Base-by-base conservation (phyloP, 1,140 invertebrate species). In the Sinella curviseta region DNA sequence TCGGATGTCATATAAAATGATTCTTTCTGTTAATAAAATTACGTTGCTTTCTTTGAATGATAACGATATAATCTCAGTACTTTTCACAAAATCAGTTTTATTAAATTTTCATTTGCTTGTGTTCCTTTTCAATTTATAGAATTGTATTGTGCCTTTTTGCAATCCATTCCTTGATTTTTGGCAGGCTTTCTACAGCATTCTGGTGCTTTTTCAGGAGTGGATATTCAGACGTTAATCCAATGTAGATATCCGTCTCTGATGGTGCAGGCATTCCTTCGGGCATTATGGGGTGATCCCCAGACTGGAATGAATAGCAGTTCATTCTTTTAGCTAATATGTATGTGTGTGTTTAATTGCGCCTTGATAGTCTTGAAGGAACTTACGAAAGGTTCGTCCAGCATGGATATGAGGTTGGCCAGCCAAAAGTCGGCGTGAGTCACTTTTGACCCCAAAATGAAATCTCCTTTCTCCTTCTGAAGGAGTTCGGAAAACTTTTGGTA, bases 401-500 rank as follows among this genome's bases (percentile, higher is more conserved):
- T 24, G 30, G 79, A 39, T 0, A 81, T 12, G 31, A 80, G 76
- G 34, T 77, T 30, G 17, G 76, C 79, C 14, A 84, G 28, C 60
- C 73, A 82, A 8, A 84, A 74, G 76, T 84, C 83, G 8, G 81
- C 83, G 79, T 81, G 82, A 12, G 81, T 77, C 0, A 91, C 88
- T 84, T 88, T 88, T 82, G 87, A 85, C 76, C 89, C 86, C 76
- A 90, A 89, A 55, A 92, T 83, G 70, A 80, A 87, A 81, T 89
- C 87, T 36, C 89, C 89, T 26, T 87, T 87, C 80, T 90, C 90
- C 48, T 88, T 86, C 82, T 89, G 87, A 31, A 90, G 88, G 77
- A 89, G 86, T 4, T 8, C 4, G 1, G 65, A 70, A 24, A 30
- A 33, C 65, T 70, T 70, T 70, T 8, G 26, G 24, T 70, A 70